A percentile compares a stretch with the other conserved stretches of the same genome.
These are phyloP conservation scores for Hippotragus niger DNA, from an alignment of 2,113 vertebrate genomes.

Conservation along the genomic window DNA sequence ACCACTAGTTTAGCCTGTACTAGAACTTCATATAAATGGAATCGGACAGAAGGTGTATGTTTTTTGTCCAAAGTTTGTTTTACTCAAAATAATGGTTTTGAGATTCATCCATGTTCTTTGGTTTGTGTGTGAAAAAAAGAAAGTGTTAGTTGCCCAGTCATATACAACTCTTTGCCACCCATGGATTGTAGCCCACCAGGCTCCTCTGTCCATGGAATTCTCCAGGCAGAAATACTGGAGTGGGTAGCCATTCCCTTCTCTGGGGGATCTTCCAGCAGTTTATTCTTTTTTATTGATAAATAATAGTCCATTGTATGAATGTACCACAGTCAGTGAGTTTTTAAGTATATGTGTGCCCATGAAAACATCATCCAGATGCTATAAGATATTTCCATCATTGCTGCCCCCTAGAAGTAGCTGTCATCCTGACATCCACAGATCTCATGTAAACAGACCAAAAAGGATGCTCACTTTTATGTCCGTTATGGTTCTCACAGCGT, in stretches of 20 bases:
- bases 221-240: background rate
- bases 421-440: too few species aligned
- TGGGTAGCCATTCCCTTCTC: background rate
- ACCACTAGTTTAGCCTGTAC: background rate
- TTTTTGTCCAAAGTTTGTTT: background rate
- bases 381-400: fast-evolving
- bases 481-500: fast-evolving
- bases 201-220: background rate
- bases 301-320: background rate
- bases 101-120: background rate
- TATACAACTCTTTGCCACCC: background rate
- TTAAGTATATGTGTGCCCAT: fast-evolving
- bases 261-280: background rate
- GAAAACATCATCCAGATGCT: background rate
- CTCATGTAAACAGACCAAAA: background rate
- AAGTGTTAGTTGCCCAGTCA: background rate
- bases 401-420: background rate
- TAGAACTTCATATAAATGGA: background rate
- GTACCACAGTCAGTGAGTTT: background rate
- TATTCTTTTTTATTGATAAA: background rate
- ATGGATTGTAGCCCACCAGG: background rate
- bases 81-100: background rate
- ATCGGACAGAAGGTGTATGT: fast-evolving
- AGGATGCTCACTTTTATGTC: fast-evolving
- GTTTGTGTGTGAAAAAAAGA: background rate